A percentile compares a stretch with the other conserved stretches of the same genome.
phyloP scores from a whole-genome alignment of 2,113 vertebrate species.

The Gavialis gangeticus region DNA sequence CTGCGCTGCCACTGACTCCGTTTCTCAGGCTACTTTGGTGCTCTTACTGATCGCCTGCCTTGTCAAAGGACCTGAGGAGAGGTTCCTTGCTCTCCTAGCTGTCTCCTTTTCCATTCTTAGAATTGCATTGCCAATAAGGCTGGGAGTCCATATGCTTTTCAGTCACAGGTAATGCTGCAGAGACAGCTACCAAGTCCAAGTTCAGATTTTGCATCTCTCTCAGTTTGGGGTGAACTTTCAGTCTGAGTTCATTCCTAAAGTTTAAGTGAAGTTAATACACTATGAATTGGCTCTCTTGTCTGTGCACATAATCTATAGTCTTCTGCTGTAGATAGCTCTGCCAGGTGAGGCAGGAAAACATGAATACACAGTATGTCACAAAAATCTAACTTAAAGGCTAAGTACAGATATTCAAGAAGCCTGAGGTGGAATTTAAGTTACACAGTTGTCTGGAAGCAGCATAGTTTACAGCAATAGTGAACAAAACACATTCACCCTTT shows the following conservation, averaged over 20 bases:
- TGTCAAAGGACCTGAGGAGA: not conserved
- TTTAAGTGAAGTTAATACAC: rapidly evolving
- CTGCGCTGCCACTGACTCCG: not conserved
- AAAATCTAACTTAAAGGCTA: not conserved
- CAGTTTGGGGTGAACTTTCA: not conserved
- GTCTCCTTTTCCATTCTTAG: not conserved
- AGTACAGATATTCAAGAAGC: too few species aligned
- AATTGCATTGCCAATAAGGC: rapidly evolving
- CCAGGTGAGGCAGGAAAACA: rapidly evolving
- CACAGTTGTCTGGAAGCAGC: too few species aligned
- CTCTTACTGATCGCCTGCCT: rapidly evolving
- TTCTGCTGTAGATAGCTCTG: rapidly evolving
- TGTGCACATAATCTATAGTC: too few species aligned
- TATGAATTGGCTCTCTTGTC: not conserved
- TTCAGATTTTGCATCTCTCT: rapidly evolving
- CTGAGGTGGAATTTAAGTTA: too few species aligned
- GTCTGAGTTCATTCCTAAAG: too few species aligned
- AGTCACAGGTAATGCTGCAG: too few species aligned
- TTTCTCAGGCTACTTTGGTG: rapidly evolving
- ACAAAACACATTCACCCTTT: too few species aligned
- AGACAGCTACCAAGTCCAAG: not conserved
- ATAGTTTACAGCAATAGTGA: too few species aligned
- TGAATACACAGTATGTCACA: not conserved
- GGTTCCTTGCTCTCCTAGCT: rapidly evolving
- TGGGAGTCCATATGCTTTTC: not conserved